Base-by-base conservation (phyloP, 2,888 invertebrate genomes). In the Clanis bilineata region DNA sequence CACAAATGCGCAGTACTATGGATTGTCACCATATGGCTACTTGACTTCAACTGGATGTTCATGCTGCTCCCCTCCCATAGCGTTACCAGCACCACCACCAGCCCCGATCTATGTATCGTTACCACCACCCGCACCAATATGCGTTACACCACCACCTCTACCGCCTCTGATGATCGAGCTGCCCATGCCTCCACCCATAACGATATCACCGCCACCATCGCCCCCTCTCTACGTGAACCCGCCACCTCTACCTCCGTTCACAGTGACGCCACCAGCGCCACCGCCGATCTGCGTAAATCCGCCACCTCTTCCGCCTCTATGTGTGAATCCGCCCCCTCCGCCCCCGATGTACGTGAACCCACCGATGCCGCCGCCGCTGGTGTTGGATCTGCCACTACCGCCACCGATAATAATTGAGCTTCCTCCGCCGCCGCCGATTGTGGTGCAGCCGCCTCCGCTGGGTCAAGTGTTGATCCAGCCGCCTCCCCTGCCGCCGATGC, bases 371-470 rank as follows among this genome's bases (percentile, higher is more conserved):
- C 80, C 83, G 1, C 82, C 85, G 5, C 72, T 88, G 64, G 67
- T 72, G 15, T 45, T 88, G 1, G 83, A 82, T 55, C 73, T 87
- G 38, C 88, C 88, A 0, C 62, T 81, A 38, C 78, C 83, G 7
- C 85, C 87, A 5, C 86, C 89, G 9, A 78, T 90, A 60, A 65
- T 85, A 3, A 84, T 90, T 10, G 86, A 86, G 64, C 73, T 88
- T 22, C 89, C 89, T 10, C 69, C 80, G 15, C 85, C 86, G n/a
- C 83, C 86, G 0, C 88, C 88, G 47, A 85, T 90, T 23, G 71
- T 88, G 3, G 74, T 90, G 6, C 90, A 90, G 63, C 89, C 88
- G 1, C 90, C 90, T 0, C 79, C 89, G 39, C 58, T 88, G 23
- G 85, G 85, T 0, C 85, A 83, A 60, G 72, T 90, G 59, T 74